Evolutionary conservation across 2,113 vertebrate genomes (phyloP).

Genomic region (Tricholaema leucomelas): DNA sequence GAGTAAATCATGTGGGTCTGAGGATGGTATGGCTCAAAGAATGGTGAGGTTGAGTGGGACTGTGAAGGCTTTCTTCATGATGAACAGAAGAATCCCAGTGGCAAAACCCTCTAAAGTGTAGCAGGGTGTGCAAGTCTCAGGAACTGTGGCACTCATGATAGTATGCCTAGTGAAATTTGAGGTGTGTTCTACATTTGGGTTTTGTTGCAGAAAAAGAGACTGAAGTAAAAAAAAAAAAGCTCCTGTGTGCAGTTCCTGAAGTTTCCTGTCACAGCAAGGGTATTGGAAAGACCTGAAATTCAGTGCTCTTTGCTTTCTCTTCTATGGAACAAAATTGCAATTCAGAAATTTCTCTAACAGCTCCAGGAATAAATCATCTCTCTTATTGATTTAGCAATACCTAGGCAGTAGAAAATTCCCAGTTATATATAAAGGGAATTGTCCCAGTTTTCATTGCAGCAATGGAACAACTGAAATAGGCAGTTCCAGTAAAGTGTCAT

Average conservation of each 20-base stretch:
- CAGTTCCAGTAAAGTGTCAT: background rate
- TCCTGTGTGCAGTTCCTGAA: background rate
- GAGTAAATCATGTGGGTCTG: too few relatives aligned
- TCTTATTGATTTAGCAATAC: conserved; percentile 33
- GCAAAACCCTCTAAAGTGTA: background rate
- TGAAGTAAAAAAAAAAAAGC: background rate
- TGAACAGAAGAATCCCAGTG: background rate
- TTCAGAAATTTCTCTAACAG: conserved; percentile 13
- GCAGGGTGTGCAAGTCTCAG: background rate
- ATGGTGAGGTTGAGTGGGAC: background rate
- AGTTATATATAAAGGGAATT: background rate
- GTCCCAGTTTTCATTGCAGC: conserved; percentile 28
- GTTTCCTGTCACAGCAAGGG: background rate
- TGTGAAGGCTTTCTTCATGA: background rate
- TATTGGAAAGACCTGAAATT: background rate
- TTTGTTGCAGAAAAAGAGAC: background rate
- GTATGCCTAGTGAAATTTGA: background rate
- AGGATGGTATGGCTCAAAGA: background rate
- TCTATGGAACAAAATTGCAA: background rate
- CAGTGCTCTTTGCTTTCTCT: background rate
- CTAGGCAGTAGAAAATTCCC: conserved; percentile 10
- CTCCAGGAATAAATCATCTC: conserved; percentile 29
- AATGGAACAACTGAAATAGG: background rate
- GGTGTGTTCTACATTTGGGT: background rate
- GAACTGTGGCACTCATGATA: background rate